Percentiles rank a stretch among this genome's conserved stretches.
phyloP scores from a whole-genome alignment of 1,140 invertebrate species.

The Listronotus bonariensis region DNA sequence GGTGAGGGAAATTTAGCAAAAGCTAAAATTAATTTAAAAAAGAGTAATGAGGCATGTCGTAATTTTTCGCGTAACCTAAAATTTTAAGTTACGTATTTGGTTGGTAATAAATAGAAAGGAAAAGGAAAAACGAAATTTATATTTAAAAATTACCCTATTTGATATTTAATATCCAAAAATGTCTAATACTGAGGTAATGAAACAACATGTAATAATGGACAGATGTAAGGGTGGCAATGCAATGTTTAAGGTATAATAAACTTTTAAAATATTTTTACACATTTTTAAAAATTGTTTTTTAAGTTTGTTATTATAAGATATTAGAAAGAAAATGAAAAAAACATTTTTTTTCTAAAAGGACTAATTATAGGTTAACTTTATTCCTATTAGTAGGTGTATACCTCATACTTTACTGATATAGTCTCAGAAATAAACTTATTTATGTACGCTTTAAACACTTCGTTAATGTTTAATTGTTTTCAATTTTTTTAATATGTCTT shows the following conservation, averaged over 20 bases:
- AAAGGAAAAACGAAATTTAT: no score
- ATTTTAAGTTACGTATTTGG: no score
- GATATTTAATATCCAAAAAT: no score
- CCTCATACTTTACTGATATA: not conserved
- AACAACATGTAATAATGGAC: conserved; percentile 4
- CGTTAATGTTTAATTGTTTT: not conserved
- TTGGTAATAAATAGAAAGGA: not conserved
- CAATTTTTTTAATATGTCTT: no score
- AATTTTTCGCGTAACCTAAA: no score
- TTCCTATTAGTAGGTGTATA: conserved; percentile 9
- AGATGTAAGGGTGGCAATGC: conserved; percentile 41
- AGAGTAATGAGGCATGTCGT: no score
- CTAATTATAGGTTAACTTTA: conserved; percentile 15
- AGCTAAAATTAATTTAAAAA: not conserved
- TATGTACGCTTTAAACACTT: not conserved
- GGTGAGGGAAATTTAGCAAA: conserved; percentile 22
- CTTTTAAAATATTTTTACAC: not conserved
- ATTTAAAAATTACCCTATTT: no score
- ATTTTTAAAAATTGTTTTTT: not conserved
- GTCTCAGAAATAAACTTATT: not conserved
- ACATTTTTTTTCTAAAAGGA: conserved; percentile 5
- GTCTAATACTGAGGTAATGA: no score
- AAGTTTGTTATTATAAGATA: not conserved
- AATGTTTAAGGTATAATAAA: conserved; percentile 33
- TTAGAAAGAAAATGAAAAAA: not conserved